Evolutionary conservation across 1,140 invertebrate species (phyloP).

Genomic region (Sitodiplosis mosellana): DNA sequence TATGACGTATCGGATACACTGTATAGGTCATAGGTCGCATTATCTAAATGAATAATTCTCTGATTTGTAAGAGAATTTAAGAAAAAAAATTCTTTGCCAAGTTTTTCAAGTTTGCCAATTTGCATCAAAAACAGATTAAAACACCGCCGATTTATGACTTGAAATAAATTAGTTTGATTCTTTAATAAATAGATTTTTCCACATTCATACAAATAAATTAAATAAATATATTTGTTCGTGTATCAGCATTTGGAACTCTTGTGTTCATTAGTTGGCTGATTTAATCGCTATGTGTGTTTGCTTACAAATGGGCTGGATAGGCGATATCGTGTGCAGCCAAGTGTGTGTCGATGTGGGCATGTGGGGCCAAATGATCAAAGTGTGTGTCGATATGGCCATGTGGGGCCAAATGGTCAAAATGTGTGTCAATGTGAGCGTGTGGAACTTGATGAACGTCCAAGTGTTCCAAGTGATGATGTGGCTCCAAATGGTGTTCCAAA

Average conservation of each 20-base stretch:
- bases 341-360: slow-evolving; percentile 18
- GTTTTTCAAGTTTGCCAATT: too few relatives aligned
- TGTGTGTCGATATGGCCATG: slow-evolving; percentile 16
- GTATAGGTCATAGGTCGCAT: too few relatives aligned
- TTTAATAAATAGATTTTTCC: background rate
- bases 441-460: slow-evolving; percentile 14
- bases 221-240: background rate
- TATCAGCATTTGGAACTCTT: background rate
- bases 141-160: too few relatives aligned
- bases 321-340: slow-evolving; percentile 41
- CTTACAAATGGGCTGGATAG: slow-evolving; percentile 33
- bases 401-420: slow-evolving; percentile 15
- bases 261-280: background rate
- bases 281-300: too few relatives aligned
- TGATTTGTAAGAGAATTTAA: too few relatives aligned
- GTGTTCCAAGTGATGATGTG: slow-evolving; percentile 16
- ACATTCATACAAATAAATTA: background rate
- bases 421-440: slow-evolving; percentile 17
- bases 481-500: slow-evolving; percentile 13
- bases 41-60: too few relatives aligned
- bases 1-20: too few relatives aligned
- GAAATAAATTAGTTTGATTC: background rate
- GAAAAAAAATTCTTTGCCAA: too few relatives aligned
- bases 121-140: too few relatives aligned
- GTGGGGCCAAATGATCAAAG: slow-evolving; percentile 17